phyloP scores from a whole-genome alignment of 2,888 invertebrate species.

The Entomobrya proxima region DNA sequence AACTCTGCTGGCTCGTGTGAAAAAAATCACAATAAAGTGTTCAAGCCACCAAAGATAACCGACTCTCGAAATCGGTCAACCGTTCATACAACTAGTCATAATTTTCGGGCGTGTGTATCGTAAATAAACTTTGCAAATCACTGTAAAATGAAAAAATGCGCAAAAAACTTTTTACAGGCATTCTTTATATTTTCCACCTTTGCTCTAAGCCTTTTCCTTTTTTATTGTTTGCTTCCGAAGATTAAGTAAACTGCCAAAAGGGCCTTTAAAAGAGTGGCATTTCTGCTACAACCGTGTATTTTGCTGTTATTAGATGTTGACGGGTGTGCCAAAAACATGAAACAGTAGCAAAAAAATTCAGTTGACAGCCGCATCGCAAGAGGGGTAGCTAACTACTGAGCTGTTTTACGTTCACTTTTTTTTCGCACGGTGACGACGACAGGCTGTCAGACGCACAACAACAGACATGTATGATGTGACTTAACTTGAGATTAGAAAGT shows the following conservation, averaged over 20 bases:
- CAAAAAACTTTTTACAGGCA: no score
- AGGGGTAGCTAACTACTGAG: neutral
- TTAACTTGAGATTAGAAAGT: conserved; percentile 22
- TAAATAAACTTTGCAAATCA: neutral
- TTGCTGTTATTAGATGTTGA: no score
- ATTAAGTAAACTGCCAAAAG: no score
- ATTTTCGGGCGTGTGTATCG: conserved; percentile 28
- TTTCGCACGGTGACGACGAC: neutral
- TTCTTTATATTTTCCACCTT: no score
- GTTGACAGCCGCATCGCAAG: neutral
- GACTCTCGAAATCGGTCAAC: conserved; percentile 41
- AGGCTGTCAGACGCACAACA: neutral
- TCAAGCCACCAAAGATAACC: neutral
- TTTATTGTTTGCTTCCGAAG: no score
- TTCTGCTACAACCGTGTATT: no score
- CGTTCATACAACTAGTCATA: neutral
- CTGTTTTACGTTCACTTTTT: neutral
- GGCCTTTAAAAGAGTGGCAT: no score
- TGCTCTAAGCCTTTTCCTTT: no score
- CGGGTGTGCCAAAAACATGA: no score
- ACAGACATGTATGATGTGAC: neutral
- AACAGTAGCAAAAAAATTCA: no score
- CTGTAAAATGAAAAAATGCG: neutral
- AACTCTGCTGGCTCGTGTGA: no score
- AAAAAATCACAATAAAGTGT: no score